Evolutionary conservation across 2,888 invertebrate genomes (phyloP).

Genomic region (Hofmannophila pseudospretella): DNA sequence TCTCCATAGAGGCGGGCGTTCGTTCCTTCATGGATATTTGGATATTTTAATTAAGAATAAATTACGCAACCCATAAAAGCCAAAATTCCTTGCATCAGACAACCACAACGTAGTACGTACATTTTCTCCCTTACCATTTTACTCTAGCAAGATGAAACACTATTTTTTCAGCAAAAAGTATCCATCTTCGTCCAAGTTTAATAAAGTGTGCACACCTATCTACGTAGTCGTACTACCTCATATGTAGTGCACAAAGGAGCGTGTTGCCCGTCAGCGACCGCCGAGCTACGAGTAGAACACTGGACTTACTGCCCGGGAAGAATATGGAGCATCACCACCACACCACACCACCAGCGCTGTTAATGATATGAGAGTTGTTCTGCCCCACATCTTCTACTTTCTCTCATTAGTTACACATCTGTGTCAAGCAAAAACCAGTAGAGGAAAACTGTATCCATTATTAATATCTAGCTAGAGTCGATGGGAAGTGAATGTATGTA

Average conservation of each 20-base stretch:
- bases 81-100: too few relatives aligned
- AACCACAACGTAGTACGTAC: too few relatives aligned
- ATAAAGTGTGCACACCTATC: conserved; percentile 19
- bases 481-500: background rate
- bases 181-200: conserved; percentile 31
- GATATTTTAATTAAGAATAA: too few relatives aligned
- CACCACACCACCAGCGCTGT: too few relatives aligned
- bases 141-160: too few relatives aligned
- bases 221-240: background rate
- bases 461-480: background rate
- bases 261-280: conserved; percentile 42
- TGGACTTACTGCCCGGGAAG: conserved; percentile 10
- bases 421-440: background rate
- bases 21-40: too few relatives aligned
- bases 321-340: background rate
- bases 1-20: too few relatives aligned
- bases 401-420: background rate
- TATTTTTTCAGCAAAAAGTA: conserved; percentile 9
- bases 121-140: too few relatives aligned
- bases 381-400: too few relatives aligned
- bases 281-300: conserved; percentile 21
- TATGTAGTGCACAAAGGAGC: conserved; percentile 42
- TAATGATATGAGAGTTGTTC: too few relatives aligned
- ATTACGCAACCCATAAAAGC: too few relatives aligned
- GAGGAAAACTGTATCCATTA: background rate